Evolutionary conservation across 2,797 vertebrate species (phyloP).

Genomic region (Bradypodion pumilum): DNA sequence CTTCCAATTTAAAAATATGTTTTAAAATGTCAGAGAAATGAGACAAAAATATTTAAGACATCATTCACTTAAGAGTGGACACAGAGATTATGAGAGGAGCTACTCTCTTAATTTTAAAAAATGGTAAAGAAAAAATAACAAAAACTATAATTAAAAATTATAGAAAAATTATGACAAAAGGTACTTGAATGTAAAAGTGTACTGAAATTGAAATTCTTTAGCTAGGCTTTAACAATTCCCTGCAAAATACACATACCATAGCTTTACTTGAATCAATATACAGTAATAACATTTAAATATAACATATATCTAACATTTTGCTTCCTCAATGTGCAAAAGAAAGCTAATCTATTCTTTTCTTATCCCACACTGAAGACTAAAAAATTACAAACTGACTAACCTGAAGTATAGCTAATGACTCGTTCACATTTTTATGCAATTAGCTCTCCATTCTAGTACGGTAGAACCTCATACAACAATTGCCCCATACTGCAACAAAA

Average conservation of each 20-base stretch:
- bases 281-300: not conserved
- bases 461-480: too few relatives aligned
- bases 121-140: not conserved
- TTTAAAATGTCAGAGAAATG: not conserved
- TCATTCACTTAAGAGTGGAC: not conserved
- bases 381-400: not conserved
- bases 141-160: not conserved
- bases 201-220: not conserved
- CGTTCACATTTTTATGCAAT: not conserved
- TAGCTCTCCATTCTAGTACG: not conserved
- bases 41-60: not conserved
- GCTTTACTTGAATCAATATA: not conserved
- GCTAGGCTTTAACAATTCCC: not conserved
- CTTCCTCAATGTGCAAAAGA: not conserved
- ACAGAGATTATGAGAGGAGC: accelerated
- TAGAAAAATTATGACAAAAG: not conserved
- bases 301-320: not conserved
- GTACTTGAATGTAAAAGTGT: not conserved
- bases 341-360: not conserved
- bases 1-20: not conserved
- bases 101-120: not conserved
- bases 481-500: too few relatives aligned
- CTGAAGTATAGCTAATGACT: not conserved
- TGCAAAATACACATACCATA: not conserved
- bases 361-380: not conserved